Conservation (phyloP, 2,888 invertebrate genomes). For the Dolichomitus sp. region DNA sequence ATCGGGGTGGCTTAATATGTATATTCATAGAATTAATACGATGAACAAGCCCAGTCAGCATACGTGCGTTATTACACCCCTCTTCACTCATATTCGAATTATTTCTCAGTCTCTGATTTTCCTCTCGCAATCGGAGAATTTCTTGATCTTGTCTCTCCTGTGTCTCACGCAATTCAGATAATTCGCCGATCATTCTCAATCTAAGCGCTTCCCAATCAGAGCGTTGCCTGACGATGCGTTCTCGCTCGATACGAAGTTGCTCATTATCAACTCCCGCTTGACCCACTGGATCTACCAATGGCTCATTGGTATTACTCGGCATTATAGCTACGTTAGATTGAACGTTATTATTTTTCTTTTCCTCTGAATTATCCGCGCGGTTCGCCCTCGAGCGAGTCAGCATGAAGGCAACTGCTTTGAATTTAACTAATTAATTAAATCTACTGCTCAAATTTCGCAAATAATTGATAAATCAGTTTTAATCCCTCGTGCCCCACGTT, state of each 20-base stretch:
- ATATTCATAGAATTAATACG: background rate
- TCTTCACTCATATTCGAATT: background rate
- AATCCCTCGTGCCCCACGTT: no score
- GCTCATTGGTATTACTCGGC: no score
- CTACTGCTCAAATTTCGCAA: no score
- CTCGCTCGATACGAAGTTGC: background rate
- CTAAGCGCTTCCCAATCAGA: background rate
- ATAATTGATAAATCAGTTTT: no score
- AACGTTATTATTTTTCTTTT: no score
- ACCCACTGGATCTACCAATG: no score
- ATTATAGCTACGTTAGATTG: no score
- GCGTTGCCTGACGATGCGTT: background rate
- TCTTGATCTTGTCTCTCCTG: background rate
- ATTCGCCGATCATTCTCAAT: background rate
- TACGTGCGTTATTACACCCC: background rate
- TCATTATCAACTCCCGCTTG: background rate
- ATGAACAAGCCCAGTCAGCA: constrained; percentile 5
- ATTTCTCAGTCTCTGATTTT: background rate
- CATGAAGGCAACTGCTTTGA: no score
- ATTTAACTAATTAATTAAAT: no score
- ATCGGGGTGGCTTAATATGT: background rate
- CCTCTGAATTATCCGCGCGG: no score
- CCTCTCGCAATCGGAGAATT: background rate
- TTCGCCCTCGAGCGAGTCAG: no score
- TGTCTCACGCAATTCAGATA: background rate